Percentiles rank a stretch among this genome's conserved stretches.
Conservation (phyloP, 2,113 vertebrate species). For the Melierax canorus region DNA sequence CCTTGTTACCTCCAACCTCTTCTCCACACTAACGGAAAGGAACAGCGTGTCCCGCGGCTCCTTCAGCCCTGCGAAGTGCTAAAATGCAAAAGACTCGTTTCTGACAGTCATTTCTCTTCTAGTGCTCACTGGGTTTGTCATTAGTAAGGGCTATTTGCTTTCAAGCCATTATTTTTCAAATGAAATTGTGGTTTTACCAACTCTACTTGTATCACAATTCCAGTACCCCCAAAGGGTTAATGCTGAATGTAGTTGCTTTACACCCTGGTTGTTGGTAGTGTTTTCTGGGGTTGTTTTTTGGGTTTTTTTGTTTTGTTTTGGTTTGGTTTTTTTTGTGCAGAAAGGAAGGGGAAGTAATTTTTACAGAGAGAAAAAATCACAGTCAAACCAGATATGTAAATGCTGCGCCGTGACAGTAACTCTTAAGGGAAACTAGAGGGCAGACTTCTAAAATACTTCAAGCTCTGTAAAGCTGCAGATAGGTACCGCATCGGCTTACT, state of each 20-base stretch:
- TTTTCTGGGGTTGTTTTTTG: not conserved
- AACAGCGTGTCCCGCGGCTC: not conserved
- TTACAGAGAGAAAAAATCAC: not conserved
- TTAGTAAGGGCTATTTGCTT: not conserved
- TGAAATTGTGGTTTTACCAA: not conserved
- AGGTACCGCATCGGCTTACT: not conserved
- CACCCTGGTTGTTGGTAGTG: not conserved
- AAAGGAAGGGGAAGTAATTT: not conserved
- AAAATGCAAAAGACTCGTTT: not conserved
- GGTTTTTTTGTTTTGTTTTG: too few relatives aligned
- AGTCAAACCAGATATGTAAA: fast-evolving
- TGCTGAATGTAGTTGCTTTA: not conserved
- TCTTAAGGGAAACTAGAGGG: slow-evolving; percentile 28
- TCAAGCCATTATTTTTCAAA: not conserved
- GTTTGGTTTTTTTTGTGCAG: not conserved
- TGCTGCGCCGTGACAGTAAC: not conserved
- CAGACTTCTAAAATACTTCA: slow-evolving; percentile 44
- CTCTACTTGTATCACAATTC: not conserved
- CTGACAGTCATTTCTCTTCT: not conserved
- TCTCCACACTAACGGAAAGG: not conserved
- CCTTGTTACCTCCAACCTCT: not conserved
- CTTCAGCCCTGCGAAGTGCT: not conserved
- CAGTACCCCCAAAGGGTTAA: not conserved
- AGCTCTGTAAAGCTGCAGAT: not conserved
- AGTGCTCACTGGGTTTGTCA: not conserved